These are phyloP conservation scores for Troides oblongomaculatus DNA, from an alignment of 2,888 invertebrate genomes.

Conservation along the genomic window DNA sequence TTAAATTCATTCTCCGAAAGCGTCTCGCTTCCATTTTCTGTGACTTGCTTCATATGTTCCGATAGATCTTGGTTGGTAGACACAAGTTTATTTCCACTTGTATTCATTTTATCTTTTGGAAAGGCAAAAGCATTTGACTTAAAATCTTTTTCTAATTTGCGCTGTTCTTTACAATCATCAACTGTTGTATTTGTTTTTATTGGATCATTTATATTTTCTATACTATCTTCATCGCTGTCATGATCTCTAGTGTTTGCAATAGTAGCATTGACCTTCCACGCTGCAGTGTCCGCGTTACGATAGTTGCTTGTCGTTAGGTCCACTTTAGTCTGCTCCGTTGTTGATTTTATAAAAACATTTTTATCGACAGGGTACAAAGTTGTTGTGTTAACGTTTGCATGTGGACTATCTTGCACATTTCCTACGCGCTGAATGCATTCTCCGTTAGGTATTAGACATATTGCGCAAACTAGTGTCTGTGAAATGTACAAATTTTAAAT, in stretches of 20 bases:
- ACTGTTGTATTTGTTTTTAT: background rate
- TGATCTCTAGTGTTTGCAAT: conserved; percentile 43
- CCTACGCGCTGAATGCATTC: conserved; percentile 38
- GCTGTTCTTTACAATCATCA: conserved; percentile 34
- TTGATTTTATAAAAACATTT: conserved; percentile 34
- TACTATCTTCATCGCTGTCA: conserved; percentile 23
- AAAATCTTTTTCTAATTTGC: conserved; percentile 34
- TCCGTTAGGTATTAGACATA: background rate
- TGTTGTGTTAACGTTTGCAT: conserved; percentile 49
- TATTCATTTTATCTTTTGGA: conserved; percentile 3
- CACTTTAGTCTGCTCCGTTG: conserved; percentile 20
- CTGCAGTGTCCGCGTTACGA: conserved; percentile 35
- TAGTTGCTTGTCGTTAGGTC: conserved; percentile 32
- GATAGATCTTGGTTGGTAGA: background rate
- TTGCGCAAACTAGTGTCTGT: conserved; percentile 10
- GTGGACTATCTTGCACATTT: conserved; percentile 42
- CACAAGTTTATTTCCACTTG: background rate
- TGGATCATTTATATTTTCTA: conserved; percentile 35
- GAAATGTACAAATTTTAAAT: background rate
- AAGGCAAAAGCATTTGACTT: background rate
- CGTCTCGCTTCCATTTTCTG: conserved; percentile 34
- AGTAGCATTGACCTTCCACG: conserved; percentile 57
- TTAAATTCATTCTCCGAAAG: conserved; percentile 54
- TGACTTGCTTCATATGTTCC: background rate
- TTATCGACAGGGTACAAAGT: conserved; percentile 55